Evolutionary conservation across 2,113 vertebrate genomes (phyloP).

Genomic region (Daubentonia madagascariensis): DNA sequence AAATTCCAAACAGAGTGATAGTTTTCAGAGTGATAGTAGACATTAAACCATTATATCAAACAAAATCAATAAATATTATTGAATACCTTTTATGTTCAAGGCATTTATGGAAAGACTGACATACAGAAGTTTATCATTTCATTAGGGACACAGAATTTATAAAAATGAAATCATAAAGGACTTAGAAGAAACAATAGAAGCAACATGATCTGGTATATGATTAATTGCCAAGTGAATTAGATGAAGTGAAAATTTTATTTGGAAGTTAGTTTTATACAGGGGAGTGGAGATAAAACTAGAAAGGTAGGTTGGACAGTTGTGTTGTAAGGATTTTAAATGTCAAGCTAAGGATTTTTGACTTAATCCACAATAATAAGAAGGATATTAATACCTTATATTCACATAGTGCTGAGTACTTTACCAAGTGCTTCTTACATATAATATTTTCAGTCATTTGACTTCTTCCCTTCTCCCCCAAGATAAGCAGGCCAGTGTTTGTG

Average conservation of each 20-base stretch:
- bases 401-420: not conserved
- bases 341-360: not conserved
- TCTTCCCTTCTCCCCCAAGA: not conserved
- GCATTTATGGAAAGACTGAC: not conserved
- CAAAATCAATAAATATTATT: not conserved
- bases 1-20: not conserved
- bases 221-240: not conserved
- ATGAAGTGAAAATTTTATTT: not conserved
- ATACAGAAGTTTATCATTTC: not conserved
- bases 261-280: not conserved
- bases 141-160: not conserved
- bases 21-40: not conserved
- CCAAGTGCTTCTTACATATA: not conserved
- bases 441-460: slow-evolving; percentile 8
- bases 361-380: not conserved
- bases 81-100: not conserved
- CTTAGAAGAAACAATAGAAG: not conserved
- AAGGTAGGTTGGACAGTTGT: not conserved
- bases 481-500: not conserved
- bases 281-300: not conserved
- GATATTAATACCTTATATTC: not conserved
- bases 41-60: not conserved
- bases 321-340: not conserved
- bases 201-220: not conserved
- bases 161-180: not conserved